phyloP scores from a whole-genome alignment of 2,113 vertebrate species.

The Okapia johnstoni region DNA sequence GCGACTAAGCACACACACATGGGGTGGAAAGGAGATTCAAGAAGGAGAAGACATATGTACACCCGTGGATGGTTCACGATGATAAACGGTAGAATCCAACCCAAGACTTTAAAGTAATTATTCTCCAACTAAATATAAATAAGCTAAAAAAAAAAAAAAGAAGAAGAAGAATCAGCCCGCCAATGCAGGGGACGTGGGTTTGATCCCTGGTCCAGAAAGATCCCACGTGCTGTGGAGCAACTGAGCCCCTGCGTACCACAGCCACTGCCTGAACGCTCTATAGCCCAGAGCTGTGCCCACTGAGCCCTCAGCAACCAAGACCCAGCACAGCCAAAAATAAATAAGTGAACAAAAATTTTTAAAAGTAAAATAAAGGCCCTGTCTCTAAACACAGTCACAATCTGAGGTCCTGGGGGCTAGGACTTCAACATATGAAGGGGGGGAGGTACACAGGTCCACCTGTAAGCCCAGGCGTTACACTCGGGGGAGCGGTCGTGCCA shows the following conservation, averaged over 20 bases:
- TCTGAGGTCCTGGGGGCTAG: not conserved
- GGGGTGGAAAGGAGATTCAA: not conserved
- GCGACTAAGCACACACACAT: not conserved
- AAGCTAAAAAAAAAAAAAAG: not conserved
- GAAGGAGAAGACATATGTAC: accelerated
- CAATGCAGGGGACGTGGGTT: not conserved
- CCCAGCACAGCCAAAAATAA: not conserved
- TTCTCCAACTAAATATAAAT: not conserved
- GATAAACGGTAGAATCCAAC: not conserved
- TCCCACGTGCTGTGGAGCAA: not conserved
- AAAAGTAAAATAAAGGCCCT: not conserved
- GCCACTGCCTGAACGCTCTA: accelerated
- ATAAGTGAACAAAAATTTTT: accelerated
- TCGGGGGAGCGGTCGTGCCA: accelerated
- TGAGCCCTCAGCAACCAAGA: not conserved
- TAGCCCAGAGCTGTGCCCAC: not conserved
- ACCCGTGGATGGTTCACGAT: accelerated
- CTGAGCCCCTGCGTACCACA: accelerated
- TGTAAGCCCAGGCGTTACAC: not conserved
- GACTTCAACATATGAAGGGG: too few species aligned
- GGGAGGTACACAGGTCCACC: not conserved
- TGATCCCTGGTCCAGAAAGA: not conserved
- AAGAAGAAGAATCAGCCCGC: not conserved
- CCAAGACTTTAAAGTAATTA: not conserved
- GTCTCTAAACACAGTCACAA: not conserved